Evolutionary conservation across 2,113 vertebrate species (phyloP).

Genomic region (Limnothrissa miodon): DNA sequence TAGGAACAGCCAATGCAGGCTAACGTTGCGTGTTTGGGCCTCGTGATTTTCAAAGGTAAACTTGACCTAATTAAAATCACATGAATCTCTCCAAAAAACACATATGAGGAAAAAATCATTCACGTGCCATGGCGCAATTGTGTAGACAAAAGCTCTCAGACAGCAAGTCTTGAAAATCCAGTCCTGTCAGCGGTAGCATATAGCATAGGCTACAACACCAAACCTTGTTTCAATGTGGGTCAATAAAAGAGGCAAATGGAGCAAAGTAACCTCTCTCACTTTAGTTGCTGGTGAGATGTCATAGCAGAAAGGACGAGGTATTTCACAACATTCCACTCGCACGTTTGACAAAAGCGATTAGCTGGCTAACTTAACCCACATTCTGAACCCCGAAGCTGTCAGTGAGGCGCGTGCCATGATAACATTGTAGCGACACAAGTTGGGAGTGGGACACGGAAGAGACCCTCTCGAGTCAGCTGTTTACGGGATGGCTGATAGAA

Average conservation of each 20-base stretch:
- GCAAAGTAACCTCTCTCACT: not conserved
- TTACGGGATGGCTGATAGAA: not conserved
- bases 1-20: not conserved
- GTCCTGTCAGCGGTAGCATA: slow-evolving; percentile 59
- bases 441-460: slow-evolving; percentile 16
- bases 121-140: not conserved
- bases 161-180: slow-evolving; percentile 62
- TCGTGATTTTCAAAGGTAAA: not conserved
- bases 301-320: not conserved
- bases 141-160: slow-evolving; percentile 12
- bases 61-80: not conserved
- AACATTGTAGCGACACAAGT: slow-evolving; percentile 53
- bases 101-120: not conserved
- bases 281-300: not conserved
- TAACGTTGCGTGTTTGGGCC: not conserved
- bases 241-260: not conserved
- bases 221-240: not conserved
- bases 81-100: slow-evolving; percentile 1
- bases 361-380: slow-evolving; percentile 54
- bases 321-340: slow-evolving; percentile 7
- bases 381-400: slow-evolving; percentile 46
- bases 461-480: slow-evolving; percentile 5
- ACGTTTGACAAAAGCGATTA: slow-evolving; percentile 54
- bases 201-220: slow-evolving; percentile 20
- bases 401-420: slow-evolving; percentile 48